These are phyloP conservation scores for Chelonus insularis DNA, from an alignment of 1,140 invertebrate genomes.

Conservation along the genomic window DNA sequence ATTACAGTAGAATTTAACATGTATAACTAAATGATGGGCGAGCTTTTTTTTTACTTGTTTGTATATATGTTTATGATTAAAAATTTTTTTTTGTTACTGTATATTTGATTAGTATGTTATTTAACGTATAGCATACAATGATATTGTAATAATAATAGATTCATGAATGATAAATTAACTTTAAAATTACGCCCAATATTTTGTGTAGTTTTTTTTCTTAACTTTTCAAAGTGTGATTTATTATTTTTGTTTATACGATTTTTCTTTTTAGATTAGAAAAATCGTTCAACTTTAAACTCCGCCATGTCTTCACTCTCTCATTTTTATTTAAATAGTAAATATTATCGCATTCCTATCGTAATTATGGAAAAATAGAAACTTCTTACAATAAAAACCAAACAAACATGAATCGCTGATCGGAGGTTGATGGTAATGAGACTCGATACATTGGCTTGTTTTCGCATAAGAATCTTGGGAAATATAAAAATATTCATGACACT, in stretches of 20 bases:
- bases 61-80: constrained; percentile 1
- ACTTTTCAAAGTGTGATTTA: neutral
- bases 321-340: constrained; percentile 42
- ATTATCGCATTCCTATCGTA: constrained; percentile 51
- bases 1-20: constrained; percentile 21
- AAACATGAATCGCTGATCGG: constrained; percentile 51
- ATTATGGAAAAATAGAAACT: constrained; percentile 62
- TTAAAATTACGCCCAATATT: constrained; percentile 19
- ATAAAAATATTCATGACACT: too few species aligned
- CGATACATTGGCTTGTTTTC: neutral
- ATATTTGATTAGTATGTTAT: constrained; percentile 31
- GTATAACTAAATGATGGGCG: neutral
- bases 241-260: neutral
- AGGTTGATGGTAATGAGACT: constrained; percentile 27
- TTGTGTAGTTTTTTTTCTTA: neutral
- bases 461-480: neutral
- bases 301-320: constrained; percentile 17
- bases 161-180: constrained; percentile 38
- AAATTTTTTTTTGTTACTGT: neutral
- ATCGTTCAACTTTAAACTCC: constrained; percentile 9
- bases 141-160: constrained; percentile 39
- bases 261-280: neutral
- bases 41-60: constrained; percentile 5
- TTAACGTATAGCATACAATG: constrained; percentile 37
- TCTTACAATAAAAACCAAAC: constrained; percentile 60